phyloP scores from a whole-genome alignment of 2,888 invertebrate genomes.

The Leptopterna dolabrata region DNA sequence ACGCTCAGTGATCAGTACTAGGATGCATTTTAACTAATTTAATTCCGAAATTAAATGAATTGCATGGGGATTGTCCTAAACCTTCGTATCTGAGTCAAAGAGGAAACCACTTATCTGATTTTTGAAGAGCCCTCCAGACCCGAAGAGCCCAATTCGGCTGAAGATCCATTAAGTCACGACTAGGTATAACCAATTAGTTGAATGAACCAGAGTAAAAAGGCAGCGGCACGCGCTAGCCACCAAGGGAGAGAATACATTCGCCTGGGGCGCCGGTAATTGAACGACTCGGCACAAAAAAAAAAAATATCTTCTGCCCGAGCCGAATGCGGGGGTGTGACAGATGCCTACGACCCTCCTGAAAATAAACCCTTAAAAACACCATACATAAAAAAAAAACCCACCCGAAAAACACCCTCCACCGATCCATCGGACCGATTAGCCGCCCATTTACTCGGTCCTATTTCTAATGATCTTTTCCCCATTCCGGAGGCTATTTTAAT shows the following conservation, averaged over 20 bases:
- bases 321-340: conserved; percentile 8
- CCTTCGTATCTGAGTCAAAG: not conserved
- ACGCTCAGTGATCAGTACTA: too few relatives aligned
- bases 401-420: conserved; percentile 21
- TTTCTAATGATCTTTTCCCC: conserved; percentile 31
- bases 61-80: too few relatives aligned
- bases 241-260: conserved; percentile 25
- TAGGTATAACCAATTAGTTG: conserved; percentile 43
- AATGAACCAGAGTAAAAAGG: conserved; percentile 21
- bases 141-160: conserved; percentile 13
- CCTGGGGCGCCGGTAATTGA: conserved; percentile 23
- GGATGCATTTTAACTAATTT: too few relatives aligned
- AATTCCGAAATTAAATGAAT: too few relatives aligned
- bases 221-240: conserved; percentile 33
- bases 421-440: conserved; percentile 37
- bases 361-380: conserved; percentile 8
- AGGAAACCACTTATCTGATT: not conserved
- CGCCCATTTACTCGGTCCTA: conserved; percentile 41
- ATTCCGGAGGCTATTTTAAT: conserved; percentile 34
- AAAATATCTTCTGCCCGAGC: not conserved
- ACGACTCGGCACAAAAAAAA: not conserved
- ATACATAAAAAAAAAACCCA: not conserved
- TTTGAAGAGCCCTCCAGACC: not conserved
- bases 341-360: conserved; percentile 19
- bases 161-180: conserved; percentile 35